phyloP scores from a whole-genome alignment of 2,888 invertebrate genomes.

The Zygothrica quintamaculata region DNA sequence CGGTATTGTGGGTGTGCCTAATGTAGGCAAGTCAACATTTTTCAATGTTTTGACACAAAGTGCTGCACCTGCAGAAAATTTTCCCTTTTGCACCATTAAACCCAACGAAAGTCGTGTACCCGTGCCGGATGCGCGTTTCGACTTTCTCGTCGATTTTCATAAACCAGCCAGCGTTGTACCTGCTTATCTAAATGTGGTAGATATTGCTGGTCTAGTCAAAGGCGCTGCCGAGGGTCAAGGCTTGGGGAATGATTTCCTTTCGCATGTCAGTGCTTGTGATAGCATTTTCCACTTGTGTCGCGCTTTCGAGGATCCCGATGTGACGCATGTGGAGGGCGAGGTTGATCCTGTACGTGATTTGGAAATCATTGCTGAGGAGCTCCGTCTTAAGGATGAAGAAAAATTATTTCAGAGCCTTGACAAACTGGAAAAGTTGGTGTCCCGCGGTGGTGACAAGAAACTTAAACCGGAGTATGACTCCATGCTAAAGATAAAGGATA shows the following conservation, averaged over 20 bases:
- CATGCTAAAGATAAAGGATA: conserved; percentile 91
- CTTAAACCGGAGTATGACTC: conserved; percentile 97
- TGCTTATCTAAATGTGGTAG: conserved; percentile 98
- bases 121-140: conserved; percentile 97
- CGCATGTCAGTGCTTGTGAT: conserved; percentile 99
- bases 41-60: conserved; percentile 99
- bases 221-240: conserved; percentile 97
- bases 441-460: conserved; percentile 96
- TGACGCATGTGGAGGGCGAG: conserved; percentile 99
- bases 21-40: conserved; percentile 99
- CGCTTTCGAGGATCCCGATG: conserved; percentile 98
- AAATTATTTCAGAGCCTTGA: conserved; percentile 92
- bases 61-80: conserved; percentile 98
- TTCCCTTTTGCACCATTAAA: conserved; percentile 99
- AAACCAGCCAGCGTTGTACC: conserved; percentile 99
- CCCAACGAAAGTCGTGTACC: conserved; percentile 99
- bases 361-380: conserved; percentile 97
- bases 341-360: conserved; percentile 98
- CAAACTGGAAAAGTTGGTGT: conserved; percentile 92
- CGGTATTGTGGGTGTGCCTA: conserved; percentile 96
- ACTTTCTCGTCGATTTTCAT: conserved; percentile 96
- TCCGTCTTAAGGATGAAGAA: conserved; percentile 97
- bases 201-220: conserved; percentile 99
- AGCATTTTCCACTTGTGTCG: conserved; percentile 98
- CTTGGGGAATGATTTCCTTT: conserved; percentile 98